These are phyloP conservation scores for Leuciscus waleckii DNA, from an alignment of 2,797 vertebrate genomes.

Conservation along the genomic window DNA sequence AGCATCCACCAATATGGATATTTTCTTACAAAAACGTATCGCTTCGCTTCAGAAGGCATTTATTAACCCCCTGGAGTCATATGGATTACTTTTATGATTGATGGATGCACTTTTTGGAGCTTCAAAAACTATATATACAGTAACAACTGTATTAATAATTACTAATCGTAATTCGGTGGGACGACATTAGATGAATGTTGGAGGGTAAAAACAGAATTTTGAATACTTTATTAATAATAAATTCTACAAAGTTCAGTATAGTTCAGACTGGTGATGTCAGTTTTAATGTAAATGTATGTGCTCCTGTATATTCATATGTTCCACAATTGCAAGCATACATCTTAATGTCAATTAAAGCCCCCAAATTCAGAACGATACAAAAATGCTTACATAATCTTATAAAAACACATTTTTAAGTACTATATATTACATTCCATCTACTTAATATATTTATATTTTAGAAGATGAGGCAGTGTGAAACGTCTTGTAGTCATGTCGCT, in stretches of 20 bases:
- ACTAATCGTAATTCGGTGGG: not conserved
- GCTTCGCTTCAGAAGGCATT: too few relatives aligned
- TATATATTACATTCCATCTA: slow-evolving; percentile 3
- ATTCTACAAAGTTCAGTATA: not conserved
- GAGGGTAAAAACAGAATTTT: not conserved
- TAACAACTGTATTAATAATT: not conserved
- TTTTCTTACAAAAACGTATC: too few relatives aligned
- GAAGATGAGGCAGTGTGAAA: not conserved
- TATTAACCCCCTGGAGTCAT: too few relatives aligned
- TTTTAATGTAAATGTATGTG: slow-evolving; percentile 4
- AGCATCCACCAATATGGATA: too few relatives aligned
- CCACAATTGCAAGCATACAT: slow-evolving; percentile 4
- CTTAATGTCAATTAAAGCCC: not conserved
- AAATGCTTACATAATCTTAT: slow-evolving; percentile 21
- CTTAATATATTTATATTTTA: not conserved
- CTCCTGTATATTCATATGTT: not conserved
- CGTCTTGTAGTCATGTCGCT: not conserved
- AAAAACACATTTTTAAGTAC: slow-evolving; percentile 32
- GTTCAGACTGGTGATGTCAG: not conserved
- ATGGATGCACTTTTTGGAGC: too few relatives aligned
- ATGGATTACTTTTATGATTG: too few relatives aligned
- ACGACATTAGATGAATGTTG: not conserved
- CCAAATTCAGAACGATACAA: slow-evolving; percentile 18
- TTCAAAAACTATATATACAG: too few relatives aligned
- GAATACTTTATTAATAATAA: slow-evolving; percentile 33